Percentiles rank a stretch among this genome's conserved stretches.
Evolutionary conservation across 2,888 invertebrate genomes (phyloP).

Genomic region (Spilosoma lubricipeda): DNA sequence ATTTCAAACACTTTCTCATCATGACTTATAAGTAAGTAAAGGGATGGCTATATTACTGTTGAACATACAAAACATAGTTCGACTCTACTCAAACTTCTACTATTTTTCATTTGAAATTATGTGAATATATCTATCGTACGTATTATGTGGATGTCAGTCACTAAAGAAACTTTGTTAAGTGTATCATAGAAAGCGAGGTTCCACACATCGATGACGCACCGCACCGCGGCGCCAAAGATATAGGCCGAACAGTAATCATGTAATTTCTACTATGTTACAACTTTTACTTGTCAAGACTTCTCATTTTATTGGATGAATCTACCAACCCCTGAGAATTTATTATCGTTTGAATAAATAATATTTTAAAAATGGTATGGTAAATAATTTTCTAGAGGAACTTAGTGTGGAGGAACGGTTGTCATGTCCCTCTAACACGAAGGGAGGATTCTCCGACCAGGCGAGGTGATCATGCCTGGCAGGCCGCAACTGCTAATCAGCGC

Average conservation of each 20-base stretch:
- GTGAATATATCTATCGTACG: background rate
- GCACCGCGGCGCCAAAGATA: slow-evolving; percentile 14
- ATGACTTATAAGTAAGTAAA: background rate
- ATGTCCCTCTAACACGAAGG: no score
- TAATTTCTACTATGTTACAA: background rate
- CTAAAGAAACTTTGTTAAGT: slow-evolving; percentile 9
- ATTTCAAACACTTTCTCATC: background rate
- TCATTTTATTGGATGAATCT: background rate
- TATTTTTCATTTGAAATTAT: background rate
- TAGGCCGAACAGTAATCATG: background rate
- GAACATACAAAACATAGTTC: background rate
- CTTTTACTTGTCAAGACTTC: background rate
- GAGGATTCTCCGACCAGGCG: no score
- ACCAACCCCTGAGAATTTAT: background rate
- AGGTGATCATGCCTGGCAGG: no score
- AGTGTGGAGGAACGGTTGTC: no score
- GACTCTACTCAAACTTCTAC: background rate
- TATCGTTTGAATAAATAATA: background rate
- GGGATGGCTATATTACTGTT: background rate
- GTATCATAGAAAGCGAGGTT: slow-evolving; percentile 7
- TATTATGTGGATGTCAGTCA: slow-evolving; percentile 4
- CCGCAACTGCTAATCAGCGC: no score
- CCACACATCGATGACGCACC: background rate
- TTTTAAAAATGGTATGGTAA: no score
- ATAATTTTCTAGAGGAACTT: no score